A percentile compares a stretch with the other conserved stretches of the same genome.
phyloP scores from a whole-genome alignment of 1,140 invertebrate species.

The Anagrus nilaparvatae region DNA sequence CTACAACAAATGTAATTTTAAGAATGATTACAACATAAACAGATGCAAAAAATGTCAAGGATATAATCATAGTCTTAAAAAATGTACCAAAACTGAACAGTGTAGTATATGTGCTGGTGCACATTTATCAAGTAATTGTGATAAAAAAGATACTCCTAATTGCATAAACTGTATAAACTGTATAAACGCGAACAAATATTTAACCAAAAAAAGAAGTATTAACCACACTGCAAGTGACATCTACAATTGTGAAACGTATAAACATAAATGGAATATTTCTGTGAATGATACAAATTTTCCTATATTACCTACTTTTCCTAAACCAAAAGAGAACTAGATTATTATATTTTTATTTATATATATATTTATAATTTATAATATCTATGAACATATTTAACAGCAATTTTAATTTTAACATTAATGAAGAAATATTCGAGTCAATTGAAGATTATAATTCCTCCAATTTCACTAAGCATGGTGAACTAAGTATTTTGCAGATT shows the following conservation, averaged over 20 bases:
- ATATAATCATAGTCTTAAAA: neutral
- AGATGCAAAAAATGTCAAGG: neutral
- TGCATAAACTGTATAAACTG: neutral
- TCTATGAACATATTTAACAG: neutral
- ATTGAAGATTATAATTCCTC: neutral
- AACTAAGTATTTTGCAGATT: neutral
- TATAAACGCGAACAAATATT: neutral
- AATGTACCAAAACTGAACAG: neutral
- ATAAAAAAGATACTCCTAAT: neutral
- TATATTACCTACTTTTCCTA: neutral
- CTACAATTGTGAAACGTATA: neutral
- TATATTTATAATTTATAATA: neutral
- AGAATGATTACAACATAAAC: neutral
- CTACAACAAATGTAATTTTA: neutral
- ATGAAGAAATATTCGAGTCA: neutral
- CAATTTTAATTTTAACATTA: neutral
- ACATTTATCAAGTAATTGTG: neutral
- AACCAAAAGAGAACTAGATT: neutral
- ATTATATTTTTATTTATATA: too few species aligned
- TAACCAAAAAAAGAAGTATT: neutral
- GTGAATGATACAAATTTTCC: neutral
- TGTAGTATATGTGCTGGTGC: neutral
- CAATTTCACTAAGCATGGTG: neutral
- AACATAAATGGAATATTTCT: too few species aligned
- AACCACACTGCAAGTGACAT: neutral